phyloP scores from a whole-genome alignment of 23 tunicate species.

The Phallusia fumigata region DNA sequence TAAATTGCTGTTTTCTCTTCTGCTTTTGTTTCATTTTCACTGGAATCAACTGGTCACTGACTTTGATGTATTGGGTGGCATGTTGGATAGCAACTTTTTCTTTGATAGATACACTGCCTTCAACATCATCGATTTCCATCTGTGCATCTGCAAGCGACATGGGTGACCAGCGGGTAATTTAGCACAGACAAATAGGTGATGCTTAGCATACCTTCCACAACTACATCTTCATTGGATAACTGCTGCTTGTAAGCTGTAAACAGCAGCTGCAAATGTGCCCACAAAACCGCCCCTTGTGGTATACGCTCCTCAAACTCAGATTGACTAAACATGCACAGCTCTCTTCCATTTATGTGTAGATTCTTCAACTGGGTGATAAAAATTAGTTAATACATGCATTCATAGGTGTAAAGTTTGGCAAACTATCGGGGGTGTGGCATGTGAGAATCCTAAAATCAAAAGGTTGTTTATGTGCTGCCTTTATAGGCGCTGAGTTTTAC shows the following conservation, averaged over 20 bases:
- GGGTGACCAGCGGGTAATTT: too few species aligned
- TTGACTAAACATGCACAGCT: constrained; percentile 75
- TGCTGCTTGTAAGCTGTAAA: constrained; percentile 29
- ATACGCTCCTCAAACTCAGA: constrained; percentile 71
- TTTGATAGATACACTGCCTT: not conserved
- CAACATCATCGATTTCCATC: not conserved
- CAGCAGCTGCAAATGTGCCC: constrained; percentile 82
- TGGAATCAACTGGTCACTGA: constrained; percentile 5
- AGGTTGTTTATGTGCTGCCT: too few species aligned
- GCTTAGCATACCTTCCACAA: not conserved
- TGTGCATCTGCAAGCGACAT: not conserved
- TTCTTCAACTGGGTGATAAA: constrained; percentile 53
- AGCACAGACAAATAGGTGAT: too few species aligned
- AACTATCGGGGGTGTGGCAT: too few species aligned
- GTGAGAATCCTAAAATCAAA: too few species aligned
- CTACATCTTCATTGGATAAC: not conserved
- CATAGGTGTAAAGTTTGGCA: too few species aligned
- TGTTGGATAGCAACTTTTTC: not conserved
- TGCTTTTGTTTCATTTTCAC: not conserved
- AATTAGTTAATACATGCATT: not conserved
- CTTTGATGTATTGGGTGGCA: not conserved
- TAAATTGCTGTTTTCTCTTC: not conserved
- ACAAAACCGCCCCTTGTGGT: constrained; percentile 82
- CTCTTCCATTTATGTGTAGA: constrained; percentile 84
- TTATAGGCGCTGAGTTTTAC: too few species aligned